phyloP scores from a whole-genome alignment of 2,888 invertebrate genomes.

The Cerceris rybyensis region DNA sequence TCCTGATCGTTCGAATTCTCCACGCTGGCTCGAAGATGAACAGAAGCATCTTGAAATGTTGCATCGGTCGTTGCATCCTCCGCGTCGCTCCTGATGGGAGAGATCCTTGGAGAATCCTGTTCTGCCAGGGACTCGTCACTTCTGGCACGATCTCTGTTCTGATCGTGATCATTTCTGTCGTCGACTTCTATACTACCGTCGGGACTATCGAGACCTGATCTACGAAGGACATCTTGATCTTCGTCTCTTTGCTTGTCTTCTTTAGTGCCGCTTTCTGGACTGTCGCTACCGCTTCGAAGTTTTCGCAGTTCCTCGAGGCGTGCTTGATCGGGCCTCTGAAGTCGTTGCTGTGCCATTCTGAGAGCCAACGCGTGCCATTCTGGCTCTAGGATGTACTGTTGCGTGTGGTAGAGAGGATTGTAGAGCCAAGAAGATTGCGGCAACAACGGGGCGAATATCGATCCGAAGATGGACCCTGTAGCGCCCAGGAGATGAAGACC shows the following conservation, averaged over 20 bases:
- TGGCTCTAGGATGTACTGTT: slow-evolving; percentile 78
- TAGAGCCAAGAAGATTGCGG: slow-evolving; percentile 80
- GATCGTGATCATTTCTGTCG: slow-evolving; percentile 75
- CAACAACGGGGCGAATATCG: slow-evolving; percentile 79
- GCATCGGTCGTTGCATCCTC: slow-evolving; percentile 70
- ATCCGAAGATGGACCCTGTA: slow-evolving; percentile 79
- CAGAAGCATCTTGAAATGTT: slow-evolving; percentile 66
- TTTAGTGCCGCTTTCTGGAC: slow-evolving; percentile 74
- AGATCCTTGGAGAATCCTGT: slow-evolving; percentile 75
- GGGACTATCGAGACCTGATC: slow-evolving; percentile 72
- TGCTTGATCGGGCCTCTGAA: slow-evolving; percentile 77
- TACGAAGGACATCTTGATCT: slow-evolving; percentile 57
- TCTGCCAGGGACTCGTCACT: slow-evolving; percentile 77
- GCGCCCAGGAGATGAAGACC: slow-evolving; percentile 79
- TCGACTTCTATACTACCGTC: slow-evolving; percentile 81
- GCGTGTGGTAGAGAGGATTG: slow-evolving; percentile 79
- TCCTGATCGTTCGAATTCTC: slow-evolving; percentile 77
- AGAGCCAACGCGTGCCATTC: slow-evolving; percentile 80
- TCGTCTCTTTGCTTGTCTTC: slow-evolving; percentile 66
- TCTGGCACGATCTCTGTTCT: slow-evolving; percentile 68
- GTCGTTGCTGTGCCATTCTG: slow-evolving; percentile 79
- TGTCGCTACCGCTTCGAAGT: slow-evolving; percentile 71
- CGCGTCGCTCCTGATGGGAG: slow-evolving; percentile 69
- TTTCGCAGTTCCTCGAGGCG: slow-evolving; percentile 77
- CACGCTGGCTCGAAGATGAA: slow-evolving; percentile 73